Percentiles rank a stretch among this genome's conserved stretches.
These are phyloP conservation scores for Drosophila barbarae DNA, from an alignment of 2,888 invertebrate genomes.

Conservation along the genomic window DNA sequence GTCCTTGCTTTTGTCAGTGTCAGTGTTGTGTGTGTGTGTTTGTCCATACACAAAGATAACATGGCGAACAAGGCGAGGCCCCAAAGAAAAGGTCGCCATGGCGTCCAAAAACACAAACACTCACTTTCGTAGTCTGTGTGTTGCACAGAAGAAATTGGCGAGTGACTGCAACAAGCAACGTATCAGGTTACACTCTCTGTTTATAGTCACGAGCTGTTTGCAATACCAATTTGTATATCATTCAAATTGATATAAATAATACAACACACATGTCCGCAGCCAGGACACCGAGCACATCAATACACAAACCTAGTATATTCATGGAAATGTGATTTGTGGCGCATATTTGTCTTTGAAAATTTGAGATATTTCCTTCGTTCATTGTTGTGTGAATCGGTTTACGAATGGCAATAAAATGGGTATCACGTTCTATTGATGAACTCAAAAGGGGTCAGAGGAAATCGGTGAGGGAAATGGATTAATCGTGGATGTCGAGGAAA, in stretches of 20 bases:
- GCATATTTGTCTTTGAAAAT: conserved; percentile 38
- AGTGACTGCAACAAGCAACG: conserved; percentile 53
- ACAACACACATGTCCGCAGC: conserved; percentile 25
- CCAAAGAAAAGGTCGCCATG: conserved; percentile 44
- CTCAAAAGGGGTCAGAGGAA: neutral
- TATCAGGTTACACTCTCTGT: conserved; percentile 53
- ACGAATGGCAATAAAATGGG: conserved; percentile 9
- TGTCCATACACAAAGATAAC: conserved; percentile 50
- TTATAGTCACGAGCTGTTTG: conserved; percentile 40
- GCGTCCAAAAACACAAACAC: conserved; percentile 35
- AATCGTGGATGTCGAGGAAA: no score
- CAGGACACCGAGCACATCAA: conserved; percentile 3
- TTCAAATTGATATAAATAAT: conserved; percentile 64
- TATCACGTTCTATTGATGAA: conserved; percentile 31
- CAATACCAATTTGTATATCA: conserved; percentile 50
- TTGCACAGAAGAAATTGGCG: conserved; percentile 60
- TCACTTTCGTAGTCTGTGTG: conserved; percentile 21
- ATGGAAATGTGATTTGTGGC: conserved; percentile 31
- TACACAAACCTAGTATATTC: conserved; percentile 5
- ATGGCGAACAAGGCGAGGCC: conserved; percentile 9
- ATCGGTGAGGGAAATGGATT: neutral
- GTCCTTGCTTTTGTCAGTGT: conserved; percentile 35
- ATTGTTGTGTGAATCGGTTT: conserved; percentile 25
- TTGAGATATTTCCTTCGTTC: conserved; percentile 14
- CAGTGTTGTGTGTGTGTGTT: conserved; percentile 44